Evolutionary conservation across 1,140 invertebrate genomes (phyloP), one percentile per base, ranked within the genome.

Genomic region (Apis laboriosa): DNA sequence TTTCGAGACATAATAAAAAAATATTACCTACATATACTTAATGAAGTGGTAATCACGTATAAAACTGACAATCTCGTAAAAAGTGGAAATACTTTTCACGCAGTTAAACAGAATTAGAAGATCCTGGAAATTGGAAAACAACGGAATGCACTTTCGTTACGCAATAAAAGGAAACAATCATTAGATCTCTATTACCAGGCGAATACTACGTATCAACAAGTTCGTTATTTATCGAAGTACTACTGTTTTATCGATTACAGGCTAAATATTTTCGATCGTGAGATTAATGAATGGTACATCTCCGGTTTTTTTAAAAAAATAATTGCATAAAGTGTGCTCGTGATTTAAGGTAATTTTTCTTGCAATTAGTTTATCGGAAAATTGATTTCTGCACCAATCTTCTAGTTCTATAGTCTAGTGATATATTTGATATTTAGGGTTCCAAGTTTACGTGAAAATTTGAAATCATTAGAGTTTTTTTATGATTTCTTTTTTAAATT

Each of bases 151-250:
- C 55, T 82, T 21, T 17, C 49, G 49, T 84, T 80, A 68, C 24
- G 77, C 49, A 80, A 73, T 21, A 71, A 60, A 67, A 61, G 17
- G 19, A 63, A 71, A 61, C 24, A 56, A 49, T 58, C 58, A 49
- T 71, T 64, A 34, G 60, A 68, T 13, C 4, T 28, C 11, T 58
- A 28, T 67, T 75, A 53, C 9, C 21, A 5, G 51, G 17, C 21
- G 58, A 70, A 68, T 77, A 66, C 67, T 77, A 72, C 21, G 15
- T 8, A 63, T 56, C 28, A n/a, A 8, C 51, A 17, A 64, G 67
- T 83, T 83, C 76, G 76, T 83, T 78, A 83, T 83, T 77, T 49
- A 55, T 66, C 24, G 49, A 67, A 34, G 12, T 24, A 15, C 9
- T n/a, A 58, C 19, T 58, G 67, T n/a, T 72, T 43, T 60, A 58